phyloP scores from a whole-genome alignment of 1,140 invertebrate genomes.

The Holcopasites calliopsidis region DNA sequence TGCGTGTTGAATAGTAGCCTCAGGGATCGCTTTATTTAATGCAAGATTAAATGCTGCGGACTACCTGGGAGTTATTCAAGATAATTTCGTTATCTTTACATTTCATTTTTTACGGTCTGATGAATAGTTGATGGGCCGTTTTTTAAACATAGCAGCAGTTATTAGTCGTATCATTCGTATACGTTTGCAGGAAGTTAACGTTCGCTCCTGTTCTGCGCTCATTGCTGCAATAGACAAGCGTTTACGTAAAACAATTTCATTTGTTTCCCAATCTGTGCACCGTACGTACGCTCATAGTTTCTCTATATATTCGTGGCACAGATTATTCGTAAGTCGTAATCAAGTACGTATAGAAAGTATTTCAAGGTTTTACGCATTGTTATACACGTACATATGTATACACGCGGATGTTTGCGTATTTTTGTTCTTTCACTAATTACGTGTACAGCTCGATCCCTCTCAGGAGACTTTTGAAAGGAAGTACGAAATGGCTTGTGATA shows the following conservation, averaged over 20 bases:
- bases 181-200: background rate
- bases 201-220: background rate
- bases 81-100: constrained; percentile 11
- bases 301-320: constrained; percentile 7
- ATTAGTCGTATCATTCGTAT: background rate
- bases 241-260: background rate
- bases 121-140: too few species aligned
- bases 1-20: constrained; percentile 21
- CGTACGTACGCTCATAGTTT: constrained; percentile 12
- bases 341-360: constrained; percentile 35
- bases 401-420: background rate
- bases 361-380: constrained; percentile 35
- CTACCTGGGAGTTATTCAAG: constrained; percentile 17
- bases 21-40: constrained; percentile 18
- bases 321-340: constrained; percentile 40
- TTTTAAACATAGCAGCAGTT: too few species aligned
- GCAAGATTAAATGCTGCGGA: background rate
- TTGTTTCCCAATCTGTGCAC: background rate
- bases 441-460: constrained; percentile 36
- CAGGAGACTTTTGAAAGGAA: constrained; percentile 40
- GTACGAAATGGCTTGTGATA: constrained; percentile 44
- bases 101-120: background rate
- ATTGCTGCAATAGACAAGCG: background rate
- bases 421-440: constrained; percentile 2
- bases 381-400: background rate